These are phyloP conservation scores for Plectropomus leopardus DNA, from an alignment of 2,113 vertebrate genomes.

Conservation along the genomic window DNA sequence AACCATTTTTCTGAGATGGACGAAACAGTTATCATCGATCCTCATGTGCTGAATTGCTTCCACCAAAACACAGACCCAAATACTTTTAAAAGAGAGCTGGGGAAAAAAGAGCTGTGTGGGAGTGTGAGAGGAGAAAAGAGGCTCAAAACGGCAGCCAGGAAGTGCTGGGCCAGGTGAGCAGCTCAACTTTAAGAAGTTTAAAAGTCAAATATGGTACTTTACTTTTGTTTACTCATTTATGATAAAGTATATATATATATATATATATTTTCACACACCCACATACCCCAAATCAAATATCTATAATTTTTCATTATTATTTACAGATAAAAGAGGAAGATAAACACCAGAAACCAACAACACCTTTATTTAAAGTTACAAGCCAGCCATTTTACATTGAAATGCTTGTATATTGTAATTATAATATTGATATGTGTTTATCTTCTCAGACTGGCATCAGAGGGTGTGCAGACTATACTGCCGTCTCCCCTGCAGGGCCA, in stretches of 20 bases:
- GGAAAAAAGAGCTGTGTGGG: conserved; percentile 1
- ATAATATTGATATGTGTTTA: background rate
- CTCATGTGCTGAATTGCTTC: background rate
- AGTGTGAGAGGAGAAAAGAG: conserved; percentile 31
- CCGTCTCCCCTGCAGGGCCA: conserved; percentile 33
- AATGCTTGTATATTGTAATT: background rate
- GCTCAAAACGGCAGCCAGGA: conserved; percentile 68
- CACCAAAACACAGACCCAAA: conserved; percentile 19
- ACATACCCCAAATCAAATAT: no score
- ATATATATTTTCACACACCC: no score
- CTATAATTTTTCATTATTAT: no score
- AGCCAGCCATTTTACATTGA: background rate
- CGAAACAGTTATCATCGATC: background rate
- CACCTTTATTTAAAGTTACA: background rate
- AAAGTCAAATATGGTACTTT: background rate
- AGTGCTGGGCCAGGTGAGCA: conserved; percentile 74
- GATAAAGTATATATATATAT: no score
- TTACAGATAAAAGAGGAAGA: no score
- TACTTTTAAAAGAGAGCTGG: background rate
- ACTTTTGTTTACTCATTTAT: background rate
- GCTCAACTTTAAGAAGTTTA: background rate
- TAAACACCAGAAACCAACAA: background rate
- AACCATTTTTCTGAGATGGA: background rate
- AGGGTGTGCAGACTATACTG: conserved; percentile 74
- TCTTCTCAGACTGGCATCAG: conserved; percentile 64